These are phyloP conservation scores for Euphysa ruthae DNA, from an alignment of 30 jellyfish, hydroid and myxozoan genomes.

Conservation along the genomic window DNA sequence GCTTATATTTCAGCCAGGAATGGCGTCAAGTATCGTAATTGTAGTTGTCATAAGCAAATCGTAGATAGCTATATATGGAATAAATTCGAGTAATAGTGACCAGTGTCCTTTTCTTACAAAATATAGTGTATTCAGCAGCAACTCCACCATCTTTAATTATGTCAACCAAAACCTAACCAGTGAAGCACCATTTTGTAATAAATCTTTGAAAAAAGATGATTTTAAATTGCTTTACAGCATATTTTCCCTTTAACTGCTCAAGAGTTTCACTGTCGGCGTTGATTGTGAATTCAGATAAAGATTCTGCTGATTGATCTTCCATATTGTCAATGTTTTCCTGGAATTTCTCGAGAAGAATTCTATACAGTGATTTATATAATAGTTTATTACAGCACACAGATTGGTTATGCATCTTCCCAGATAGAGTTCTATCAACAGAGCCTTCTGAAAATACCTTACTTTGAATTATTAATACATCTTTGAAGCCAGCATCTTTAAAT, in stretches of 20 bases:
- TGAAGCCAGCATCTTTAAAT: constrained; percentile 22
- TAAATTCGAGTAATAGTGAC: too few relatives aligned
- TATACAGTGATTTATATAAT: too few relatives aligned
- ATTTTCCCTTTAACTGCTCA: neutral
- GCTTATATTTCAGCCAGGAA: too few relatives aligned
- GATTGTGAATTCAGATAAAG: neutral
- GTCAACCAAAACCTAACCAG: neutral
- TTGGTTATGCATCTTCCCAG: neutral
- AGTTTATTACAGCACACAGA: neutral
- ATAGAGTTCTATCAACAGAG: too few relatives aligned
- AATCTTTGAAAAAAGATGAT: neutral
- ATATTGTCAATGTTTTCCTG: neutral
- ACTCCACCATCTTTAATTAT: neutral
- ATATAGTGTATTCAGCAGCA: neutral
- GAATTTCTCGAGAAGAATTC: neutral
- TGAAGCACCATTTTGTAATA: neutral
- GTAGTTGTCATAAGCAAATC: too few relatives aligned
- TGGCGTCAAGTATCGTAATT: too few relatives aligned
- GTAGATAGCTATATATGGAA: too few relatives aligned
- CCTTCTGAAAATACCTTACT: too few relatives aligned
- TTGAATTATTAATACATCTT: constrained; percentile 6
- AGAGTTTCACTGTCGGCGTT: neutral
- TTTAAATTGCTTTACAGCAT: neutral
- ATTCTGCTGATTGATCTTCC: neutral
- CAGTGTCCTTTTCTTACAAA: too few relatives aligned